These are phyloP conservation scores for Fragum sueziense DNA, from an alignment of 2,888 invertebrate species.

Conservation along the genomic window DNA sequence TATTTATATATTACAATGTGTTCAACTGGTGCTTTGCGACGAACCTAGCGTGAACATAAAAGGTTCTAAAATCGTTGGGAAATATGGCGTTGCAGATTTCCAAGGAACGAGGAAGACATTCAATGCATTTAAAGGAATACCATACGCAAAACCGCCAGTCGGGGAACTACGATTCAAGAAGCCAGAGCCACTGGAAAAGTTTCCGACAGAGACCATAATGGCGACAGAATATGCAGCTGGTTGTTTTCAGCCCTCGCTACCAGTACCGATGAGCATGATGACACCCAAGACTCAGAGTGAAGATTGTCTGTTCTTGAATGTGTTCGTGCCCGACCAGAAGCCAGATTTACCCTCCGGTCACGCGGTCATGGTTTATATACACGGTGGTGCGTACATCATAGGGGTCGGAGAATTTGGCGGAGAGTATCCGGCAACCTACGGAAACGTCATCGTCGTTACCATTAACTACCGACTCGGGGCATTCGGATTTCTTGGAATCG, in stretches of 20 bases:
- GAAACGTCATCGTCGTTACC: too few relatives aligned
- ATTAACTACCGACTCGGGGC: too few relatives aligned
- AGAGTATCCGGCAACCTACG: too few relatives aligned
- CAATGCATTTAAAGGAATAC: conserved; percentile 1
- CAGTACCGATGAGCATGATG: conserved; percentile 91
- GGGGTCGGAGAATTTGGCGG: conserved; percentile 91
- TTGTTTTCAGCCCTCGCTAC: background rate
- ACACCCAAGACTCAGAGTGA: conserved; percentile 85
- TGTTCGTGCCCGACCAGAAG: too few relatives aligned
- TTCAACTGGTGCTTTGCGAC: background rate
- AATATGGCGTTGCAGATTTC: background rate
- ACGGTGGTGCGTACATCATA: conserved; percentile 96
- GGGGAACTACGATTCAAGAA: conserved; percentile 22
- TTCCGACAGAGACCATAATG: background rate
- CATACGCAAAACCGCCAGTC: conserved; percentile 17
- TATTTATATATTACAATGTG: too few relatives aligned
- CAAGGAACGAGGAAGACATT: background rate
- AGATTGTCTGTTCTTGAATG: too few relatives aligned
- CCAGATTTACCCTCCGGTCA: too few relatives aligned
- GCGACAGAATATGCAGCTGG: conserved; percentile 10
- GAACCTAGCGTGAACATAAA: background rate
- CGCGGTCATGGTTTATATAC: conserved; percentile 95
- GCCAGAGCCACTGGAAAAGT: background rate
- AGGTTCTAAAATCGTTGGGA: background rate
- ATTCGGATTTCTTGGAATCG: conserved; percentile 96